Evolutionary conservation across 2,113 vertebrate species (phyloP).

Genomic region (Hemiscyllium ocellatum): DNA sequence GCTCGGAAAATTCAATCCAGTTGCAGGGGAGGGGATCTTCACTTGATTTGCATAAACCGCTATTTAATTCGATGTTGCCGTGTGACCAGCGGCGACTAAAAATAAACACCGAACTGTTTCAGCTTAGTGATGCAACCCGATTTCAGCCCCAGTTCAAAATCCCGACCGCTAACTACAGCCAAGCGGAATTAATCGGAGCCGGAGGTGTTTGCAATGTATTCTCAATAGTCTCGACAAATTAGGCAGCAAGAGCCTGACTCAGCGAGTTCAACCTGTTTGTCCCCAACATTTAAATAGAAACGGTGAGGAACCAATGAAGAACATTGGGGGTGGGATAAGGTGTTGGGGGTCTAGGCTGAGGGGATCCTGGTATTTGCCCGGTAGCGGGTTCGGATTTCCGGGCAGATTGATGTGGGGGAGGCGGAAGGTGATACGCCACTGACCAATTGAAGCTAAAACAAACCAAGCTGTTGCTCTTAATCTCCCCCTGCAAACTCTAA

Average conservation of each 20-base stretch:
- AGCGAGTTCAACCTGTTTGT: too few relatives aligned
- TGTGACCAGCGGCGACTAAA: conserved; percentile 46
- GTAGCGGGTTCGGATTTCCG: neutral
- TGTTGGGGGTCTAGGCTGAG: neutral
- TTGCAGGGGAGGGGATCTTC: neutral
- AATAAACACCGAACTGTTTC: conserved; percentile 48
- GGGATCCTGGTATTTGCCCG: neutral
- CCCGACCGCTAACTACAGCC: neutral
- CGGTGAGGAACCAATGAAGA: neutral
- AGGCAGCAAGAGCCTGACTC: neutral
- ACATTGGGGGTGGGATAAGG: neutral
- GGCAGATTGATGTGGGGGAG: neutral
- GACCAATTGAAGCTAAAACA: neutral
- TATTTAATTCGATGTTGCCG: conserved; percentile 49
- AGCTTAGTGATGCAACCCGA: conserved; percentile 48
- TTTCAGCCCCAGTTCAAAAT: conserved; percentile 24
- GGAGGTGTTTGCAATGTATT: too few relatives aligned
- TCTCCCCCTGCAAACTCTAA: neutral
- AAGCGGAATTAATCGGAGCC: neutral
- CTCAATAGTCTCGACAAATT: neutral
- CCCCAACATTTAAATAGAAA: neutral
- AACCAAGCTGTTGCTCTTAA: neutral
- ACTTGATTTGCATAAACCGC: conserved; percentile 50
- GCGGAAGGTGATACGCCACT: too few relatives aligned
- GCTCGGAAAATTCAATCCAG: neutral